A percentile compares a stretch with the other conserved stretches of the same genome.
These are phyloP conservation scores for Bombus vancouverensis DNA, from an alignment of 1,140 invertebrate species.

Conservation along the genomic window DNA sequence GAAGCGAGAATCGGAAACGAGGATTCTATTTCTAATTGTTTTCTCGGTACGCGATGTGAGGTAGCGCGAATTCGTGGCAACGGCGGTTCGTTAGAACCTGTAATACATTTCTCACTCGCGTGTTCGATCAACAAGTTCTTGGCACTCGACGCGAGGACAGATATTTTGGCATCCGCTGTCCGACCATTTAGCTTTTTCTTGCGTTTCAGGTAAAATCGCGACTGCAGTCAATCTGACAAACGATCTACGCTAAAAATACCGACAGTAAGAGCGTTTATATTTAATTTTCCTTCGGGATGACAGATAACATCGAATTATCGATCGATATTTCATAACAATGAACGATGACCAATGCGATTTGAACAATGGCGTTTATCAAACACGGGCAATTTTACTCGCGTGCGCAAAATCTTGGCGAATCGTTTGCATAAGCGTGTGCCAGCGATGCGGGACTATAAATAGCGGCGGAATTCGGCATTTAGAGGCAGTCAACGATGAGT, in stretches of 20 bases:
- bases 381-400: no score
- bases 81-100: background rate
- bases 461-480: constrained; percentile 30
- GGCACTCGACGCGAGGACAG: background rate
- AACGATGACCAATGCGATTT: background rate
- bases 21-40: no score
- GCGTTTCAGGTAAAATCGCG: background rate
- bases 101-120: no score
- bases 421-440: background rate
- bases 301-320: background rate
- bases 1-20: no score
- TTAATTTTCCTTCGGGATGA: background rate
- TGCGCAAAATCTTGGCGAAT: background rate
- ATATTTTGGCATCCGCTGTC: background rate
- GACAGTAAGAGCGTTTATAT: no score
- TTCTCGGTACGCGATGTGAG: no score
- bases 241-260: background rate
- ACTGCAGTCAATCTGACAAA: no score
- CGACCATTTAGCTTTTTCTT: background rate
- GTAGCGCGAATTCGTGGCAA: background rate
- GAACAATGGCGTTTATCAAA: no score
- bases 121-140: constrained; percentile 6
- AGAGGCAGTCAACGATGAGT: constrained; percentile 21
- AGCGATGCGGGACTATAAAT: constrained; percentile 1
- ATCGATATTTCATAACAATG: background rate